Percentiles rank a stretch among this genome's conserved stretches.
Evolutionary conservation across 1,140 invertebrate species (phyloP).

Genomic region (Triops longicaudatus): DNA sequence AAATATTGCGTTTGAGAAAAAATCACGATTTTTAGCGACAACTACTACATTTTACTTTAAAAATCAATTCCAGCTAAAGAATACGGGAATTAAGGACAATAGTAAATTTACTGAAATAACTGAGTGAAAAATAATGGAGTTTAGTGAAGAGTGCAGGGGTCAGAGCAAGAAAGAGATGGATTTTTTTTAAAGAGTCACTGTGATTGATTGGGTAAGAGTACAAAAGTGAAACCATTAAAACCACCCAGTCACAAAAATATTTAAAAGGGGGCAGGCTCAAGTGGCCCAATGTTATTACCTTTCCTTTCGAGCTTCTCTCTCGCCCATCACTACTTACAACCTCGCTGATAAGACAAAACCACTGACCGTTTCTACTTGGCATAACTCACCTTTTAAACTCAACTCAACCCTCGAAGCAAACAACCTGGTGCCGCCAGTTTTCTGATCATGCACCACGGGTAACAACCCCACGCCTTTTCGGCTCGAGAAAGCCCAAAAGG

Average conservation of each 20-base stretch:
- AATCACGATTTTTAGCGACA: too few species aligned
- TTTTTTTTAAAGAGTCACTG: too few species aligned
- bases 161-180: too few species aligned
- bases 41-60: too few species aligned
- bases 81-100: too few species aligned
- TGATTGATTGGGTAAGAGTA: too few species aligned
- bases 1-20: too few species aligned
- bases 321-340: not conserved
- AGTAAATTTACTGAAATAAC: too few species aligned
- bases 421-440: slow-evolving; percentile 13
- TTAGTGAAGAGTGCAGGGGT: too few species aligned
- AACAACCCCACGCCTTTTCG: slow-evolving; percentile 5
- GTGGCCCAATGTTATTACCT: not conserved
- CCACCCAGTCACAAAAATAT: not conserved
- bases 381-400: slow-evolving; percentile 1
- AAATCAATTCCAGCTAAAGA: too few species aligned
- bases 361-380: slow-evolving; percentile 4
- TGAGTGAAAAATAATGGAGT: too few species aligned
- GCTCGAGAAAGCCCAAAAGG: not conserved
- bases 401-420: slow-evolving; percentile 15
- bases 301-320: not conserved
- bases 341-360: slow-evolving; percentile 14
- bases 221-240: not conserved
- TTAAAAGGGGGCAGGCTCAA: not conserved
- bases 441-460: not conserved